A percentile compares a stretch with the other conserved stretches of the same genome.
These are phyloP conservation scores for Halocynthia roretzi DNA, from an alignment of 23 tunicate genomes.

Conservation along the genomic window DNA sequence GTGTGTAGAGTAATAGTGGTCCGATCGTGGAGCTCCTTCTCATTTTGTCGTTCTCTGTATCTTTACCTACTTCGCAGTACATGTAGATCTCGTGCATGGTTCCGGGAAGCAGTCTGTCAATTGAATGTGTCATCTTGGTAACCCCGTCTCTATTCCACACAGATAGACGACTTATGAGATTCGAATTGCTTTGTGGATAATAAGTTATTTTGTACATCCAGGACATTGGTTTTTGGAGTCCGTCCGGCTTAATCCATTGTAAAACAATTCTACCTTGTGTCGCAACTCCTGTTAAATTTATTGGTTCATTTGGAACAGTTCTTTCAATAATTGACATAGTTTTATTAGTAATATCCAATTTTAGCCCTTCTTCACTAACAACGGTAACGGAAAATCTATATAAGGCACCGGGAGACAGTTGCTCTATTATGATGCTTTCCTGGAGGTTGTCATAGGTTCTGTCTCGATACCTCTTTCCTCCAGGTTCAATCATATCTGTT, in stretches of 20 bases:
- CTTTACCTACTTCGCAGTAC: conserved; percentile 5
- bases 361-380: neutral
- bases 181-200: neutral
- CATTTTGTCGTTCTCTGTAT: conserved; percentile 12
- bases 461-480: neutral
- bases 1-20: conserved; percentile 34
- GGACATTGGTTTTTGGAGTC: neutral
- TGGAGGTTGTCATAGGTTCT: neutral
- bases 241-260: conserved; percentile 10
- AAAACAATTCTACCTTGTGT: conserved; percentile 12
- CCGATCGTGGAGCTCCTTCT: conserved; percentile 15
- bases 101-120: conserved; percentile 7
- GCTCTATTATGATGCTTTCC: neutral
- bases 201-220: conserved; percentile 16
- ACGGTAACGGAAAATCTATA: conserved; percentile 3
- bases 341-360: neutral
- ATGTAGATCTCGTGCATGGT: neutral
- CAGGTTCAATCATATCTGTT: neutral
- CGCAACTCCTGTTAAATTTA: neutral
- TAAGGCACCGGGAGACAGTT: conserved; percentile 4
- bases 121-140: conserved; percentile 4
- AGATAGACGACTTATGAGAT: neutral
- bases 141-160: conserved; percentile 18
- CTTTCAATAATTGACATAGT: neutral
- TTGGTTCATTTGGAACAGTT: conserved; percentile 5